Evolutionary conservation across 1,140 invertebrate species (phyloP).

Genomic region (Drosophila simulans): DNA sequence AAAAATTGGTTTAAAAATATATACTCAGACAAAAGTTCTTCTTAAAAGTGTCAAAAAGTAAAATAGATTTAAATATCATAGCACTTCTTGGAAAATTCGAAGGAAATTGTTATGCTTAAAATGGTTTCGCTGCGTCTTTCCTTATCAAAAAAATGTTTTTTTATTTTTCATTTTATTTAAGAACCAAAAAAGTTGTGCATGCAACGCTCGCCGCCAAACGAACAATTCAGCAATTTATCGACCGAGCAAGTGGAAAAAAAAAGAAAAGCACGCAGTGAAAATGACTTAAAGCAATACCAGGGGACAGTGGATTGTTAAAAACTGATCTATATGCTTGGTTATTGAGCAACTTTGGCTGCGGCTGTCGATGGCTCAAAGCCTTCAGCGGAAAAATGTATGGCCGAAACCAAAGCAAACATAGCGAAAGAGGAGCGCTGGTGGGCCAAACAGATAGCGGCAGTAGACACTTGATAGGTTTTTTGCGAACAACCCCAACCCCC

Average conservation of each 20-base stretch:
- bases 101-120: neutral
- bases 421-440: neutral
- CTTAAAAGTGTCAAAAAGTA: too few species aligned
- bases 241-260: neutral
- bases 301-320: slow-evolving; percentile 53
- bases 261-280: slow-evolving; percentile 9
- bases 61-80: neutral
- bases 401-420: slow-evolving; percentile 20
- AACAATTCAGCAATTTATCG: slow-evolving; percentile 40
- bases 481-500: slow-evolving; percentile 16
- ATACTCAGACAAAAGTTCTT: neutral
- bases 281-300: slow-evolving; percentile 24
- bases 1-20: too few species aligned
- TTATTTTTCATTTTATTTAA: neutral
- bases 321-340: slow-evolving; percentile 71
- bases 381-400: slow-evolving; percentile 64
- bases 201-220: too few species aligned
- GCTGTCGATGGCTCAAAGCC: slow-evolving; percentile 51
- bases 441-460: slow-evolving; percentile 45
- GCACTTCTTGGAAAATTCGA: too few species aligned
- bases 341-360: slow-evolving; percentile 65
- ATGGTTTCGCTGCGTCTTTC: neutral
- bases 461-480: slow-evolving; percentile 78
- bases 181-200: neutral
- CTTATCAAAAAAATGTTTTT: neutral